Evolutionary conservation across 2,113 vertebrate genomes (phyloP).

Genomic region (Pungitius pungitius): DNA sequence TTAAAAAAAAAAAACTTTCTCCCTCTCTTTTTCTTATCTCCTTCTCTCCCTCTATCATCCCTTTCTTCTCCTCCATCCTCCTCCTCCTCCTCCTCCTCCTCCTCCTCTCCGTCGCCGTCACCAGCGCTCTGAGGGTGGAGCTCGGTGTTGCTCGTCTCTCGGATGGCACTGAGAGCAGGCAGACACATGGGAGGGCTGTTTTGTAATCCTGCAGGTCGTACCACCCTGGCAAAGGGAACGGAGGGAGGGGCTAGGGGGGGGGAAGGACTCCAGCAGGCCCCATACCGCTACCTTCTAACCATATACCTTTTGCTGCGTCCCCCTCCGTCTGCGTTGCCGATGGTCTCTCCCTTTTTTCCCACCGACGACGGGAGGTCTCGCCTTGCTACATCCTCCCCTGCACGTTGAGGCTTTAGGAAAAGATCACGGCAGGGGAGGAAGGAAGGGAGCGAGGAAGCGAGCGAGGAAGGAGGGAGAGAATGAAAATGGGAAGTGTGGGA

Average conservation of each 20-base stretch:
- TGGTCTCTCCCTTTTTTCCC: slow-evolving; percentile 78
- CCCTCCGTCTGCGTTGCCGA: slow-evolving; percentile 70
- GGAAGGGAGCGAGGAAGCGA: slow-evolving; percentile 25
- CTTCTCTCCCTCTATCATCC: background rate
- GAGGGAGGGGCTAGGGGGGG: slow-evolving; percentile 25
- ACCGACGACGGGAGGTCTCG: slow-evolving; percentile 68
- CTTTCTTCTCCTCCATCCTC: background rate
- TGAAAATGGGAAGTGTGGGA: slow-evolving; percentile 29
- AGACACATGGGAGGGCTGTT: slow-evolving; percentile 87
- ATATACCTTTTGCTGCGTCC: slow-evolving; percentile 74
- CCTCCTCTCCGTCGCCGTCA: slow-evolving; percentile 37
- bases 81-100: background rate
- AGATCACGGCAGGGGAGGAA: slow-evolving; percentile 16
- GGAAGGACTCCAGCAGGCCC: slow-evolving; percentile 35
- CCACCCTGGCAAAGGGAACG: slow-evolving; percentile 76
- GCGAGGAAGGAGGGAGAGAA: slow-evolving; percentile 15
- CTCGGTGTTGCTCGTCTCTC: slow-evolving; percentile 78
- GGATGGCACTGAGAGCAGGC: slow-evolving; percentile 83
- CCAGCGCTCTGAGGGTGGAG: slow-evolving; percentile 59
- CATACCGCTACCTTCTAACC: slow-evolving; percentile 59
- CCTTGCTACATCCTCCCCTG: slow-evolving; percentile 61
- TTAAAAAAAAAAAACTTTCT: no score
- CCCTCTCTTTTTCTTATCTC: background rate
- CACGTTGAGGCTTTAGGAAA: slow-evolving; percentile 57
- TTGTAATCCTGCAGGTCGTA: slow-evolving; percentile 91